Conservation (phyloP, 1,140 invertebrate species). For the Nebria ingens region DNA sequence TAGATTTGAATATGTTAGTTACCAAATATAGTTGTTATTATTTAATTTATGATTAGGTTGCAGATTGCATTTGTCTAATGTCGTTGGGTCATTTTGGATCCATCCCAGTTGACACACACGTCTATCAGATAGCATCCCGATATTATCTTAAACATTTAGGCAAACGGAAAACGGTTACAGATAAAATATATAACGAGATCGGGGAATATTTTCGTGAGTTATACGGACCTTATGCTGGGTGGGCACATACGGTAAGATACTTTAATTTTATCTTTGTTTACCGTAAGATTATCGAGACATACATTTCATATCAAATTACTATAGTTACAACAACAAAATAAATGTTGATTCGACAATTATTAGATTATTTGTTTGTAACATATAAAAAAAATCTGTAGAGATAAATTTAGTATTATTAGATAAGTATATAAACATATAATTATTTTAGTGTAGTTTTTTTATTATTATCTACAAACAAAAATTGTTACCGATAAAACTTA, state of each 20-base stretch:
- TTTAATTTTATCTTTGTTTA: too few species aligned
- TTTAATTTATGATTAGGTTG: too few species aligned
- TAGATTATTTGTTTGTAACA: conserved; percentile 13
- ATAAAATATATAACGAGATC: conserved; percentile 77
- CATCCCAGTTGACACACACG: conserved; percentile 93
- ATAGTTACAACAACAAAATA: background rate
- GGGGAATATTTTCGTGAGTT: conserved; percentile 66
- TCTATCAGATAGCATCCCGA: conserved; percentile 79
- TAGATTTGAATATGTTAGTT: too few species aligned
- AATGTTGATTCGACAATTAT: background rate
- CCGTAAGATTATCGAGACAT: background rate
- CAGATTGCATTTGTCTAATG: conserved; percentile 98
- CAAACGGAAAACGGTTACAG: conserved; percentile 69
- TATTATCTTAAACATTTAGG: conserved; percentile 73
- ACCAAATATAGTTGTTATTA: too few species aligned
- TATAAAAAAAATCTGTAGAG: too few species aligned
- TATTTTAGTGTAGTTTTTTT: too few species aligned
- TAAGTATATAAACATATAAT: too few species aligned
- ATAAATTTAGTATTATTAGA: too few species aligned
- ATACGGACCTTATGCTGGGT: conserved; percentile 84
- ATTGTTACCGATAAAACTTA: too few species aligned
- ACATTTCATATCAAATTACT: background rate
- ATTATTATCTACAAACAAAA: too few species aligned
- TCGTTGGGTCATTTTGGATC: conserved; percentile 80
- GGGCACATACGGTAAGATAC: conserved; percentile 80